Evolutionary conservation across 2,888 invertebrate species (phyloP).

Genomic region (Drosophila siamana): DNA sequence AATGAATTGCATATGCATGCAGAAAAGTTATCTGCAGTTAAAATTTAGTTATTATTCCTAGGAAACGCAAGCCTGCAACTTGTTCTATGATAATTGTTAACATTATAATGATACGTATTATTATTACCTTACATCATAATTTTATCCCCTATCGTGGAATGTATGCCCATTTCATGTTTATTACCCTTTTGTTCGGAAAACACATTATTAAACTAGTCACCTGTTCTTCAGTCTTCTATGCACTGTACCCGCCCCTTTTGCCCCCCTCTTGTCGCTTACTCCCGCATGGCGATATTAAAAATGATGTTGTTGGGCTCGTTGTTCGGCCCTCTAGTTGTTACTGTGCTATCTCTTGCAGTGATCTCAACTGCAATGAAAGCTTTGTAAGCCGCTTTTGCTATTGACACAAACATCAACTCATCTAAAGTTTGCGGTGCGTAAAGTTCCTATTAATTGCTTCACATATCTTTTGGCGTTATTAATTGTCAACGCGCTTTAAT

Average conservation of each 20-base stretch:
- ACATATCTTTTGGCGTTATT: slow-evolving; percentile 63
- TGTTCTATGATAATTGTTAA: slow-evolving; percentile 12
- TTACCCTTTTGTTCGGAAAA: slow-evolving; percentile 10
- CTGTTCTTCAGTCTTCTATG: neutral
- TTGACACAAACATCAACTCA: slow-evolving; percentile 32
- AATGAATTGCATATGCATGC: too few species aligned
- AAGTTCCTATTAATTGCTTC: slow-evolving; percentile 54
- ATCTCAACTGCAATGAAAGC: slow-evolving; percentile 42
- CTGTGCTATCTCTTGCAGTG: slow-evolving; percentile 22
- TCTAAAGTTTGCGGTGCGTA: slow-evolving; percentile 29
- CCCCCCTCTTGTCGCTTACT: too few species aligned
- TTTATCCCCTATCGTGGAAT: slow-evolving; percentile 7
- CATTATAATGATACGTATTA: slow-evolving; percentile 12
- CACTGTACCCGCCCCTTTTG: neutral
- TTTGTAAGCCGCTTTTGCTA: slow-evolving; percentile 34
- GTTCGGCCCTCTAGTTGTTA: slow-evolving; percentile 42
- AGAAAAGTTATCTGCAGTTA: too few species aligned
- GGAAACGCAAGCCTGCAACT: neutral
- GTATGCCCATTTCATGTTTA: slow-evolving; percentile 45
- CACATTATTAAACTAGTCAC: slow-evolving; percentile 1
- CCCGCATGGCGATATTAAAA: slow-evolving; percentile 1
- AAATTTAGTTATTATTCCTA: neutral
- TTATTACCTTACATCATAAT: slow-evolving; percentile 14
- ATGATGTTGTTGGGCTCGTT: slow-evolving; percentile 12
- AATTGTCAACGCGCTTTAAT: slow-evolving; percentile 71